Evolutionary conservation across 1,140 invertebrate genomes (phyloP).

Genomic region (Pachypeltis micranthus): DNA sequence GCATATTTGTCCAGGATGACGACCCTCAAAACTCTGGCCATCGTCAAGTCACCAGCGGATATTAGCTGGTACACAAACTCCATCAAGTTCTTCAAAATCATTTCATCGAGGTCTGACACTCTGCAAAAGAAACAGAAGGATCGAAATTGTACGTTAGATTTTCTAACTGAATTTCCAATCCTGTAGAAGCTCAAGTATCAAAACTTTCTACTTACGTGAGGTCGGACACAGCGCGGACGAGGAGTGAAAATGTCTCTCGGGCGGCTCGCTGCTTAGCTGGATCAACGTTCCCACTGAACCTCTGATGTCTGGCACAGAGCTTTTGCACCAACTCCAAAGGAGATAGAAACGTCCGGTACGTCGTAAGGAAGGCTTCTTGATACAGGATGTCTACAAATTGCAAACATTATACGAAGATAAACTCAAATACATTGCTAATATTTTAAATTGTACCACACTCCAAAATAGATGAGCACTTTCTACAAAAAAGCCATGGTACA

Average conservation of each 20-base stretch:
- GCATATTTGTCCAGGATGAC: slow-evolving; percentile 85
- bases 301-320: slow-evolving; percentile 71
- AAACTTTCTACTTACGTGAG: slow-evolving; percentile 84
- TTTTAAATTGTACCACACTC: too few species aligned
- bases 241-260: slow-evolving; percentile 72
- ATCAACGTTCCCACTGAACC: slow-evolving; percentile 64
- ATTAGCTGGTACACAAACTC: slow-evolving; percentile 87
- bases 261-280: slow-evolving; percentile 63
- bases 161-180: neutral
- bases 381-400: slow-evolving; percentile 87
- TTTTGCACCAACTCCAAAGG: slow-evolving; percentile 80
- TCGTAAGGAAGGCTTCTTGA: slow-evolving; percentile 93
- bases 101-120: slow-evolving; percentile 65
- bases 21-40: slow-evolving; percentile 77
- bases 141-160: too few species aligned
- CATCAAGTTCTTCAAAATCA: slow-evolving; percentile 63
- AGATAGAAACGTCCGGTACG: slow-evolving; percentile 87
- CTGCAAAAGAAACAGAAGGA: slow-evolving; percentile 43
- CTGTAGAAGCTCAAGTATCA: neutral
- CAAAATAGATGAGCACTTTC: too few species aligned
- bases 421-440: too few species aligned
- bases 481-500: too few species aligned
- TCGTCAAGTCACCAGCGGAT: slow-evolving; percentile 66
- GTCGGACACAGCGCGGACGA: slow-evolving; percentile 85
- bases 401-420: too few species aligned